Conservation (phyloP, 2,888 invertebrate genomes). For the Leptura quadrifasciata region DNA sequence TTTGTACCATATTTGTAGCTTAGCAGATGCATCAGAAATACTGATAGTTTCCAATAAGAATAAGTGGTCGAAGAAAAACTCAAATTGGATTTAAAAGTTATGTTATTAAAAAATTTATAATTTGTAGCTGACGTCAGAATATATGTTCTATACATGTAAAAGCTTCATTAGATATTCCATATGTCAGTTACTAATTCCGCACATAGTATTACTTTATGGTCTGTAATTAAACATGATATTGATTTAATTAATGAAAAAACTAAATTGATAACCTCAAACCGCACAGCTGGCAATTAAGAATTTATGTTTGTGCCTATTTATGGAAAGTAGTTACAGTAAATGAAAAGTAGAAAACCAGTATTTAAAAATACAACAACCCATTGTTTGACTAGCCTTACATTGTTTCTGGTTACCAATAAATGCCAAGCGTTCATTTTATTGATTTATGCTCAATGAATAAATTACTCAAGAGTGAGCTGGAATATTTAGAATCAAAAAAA, state of each 20-base stretch:
- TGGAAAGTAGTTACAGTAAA: constrained; percentile 37
- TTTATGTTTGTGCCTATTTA: constrained; percentile 36
- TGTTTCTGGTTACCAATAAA: constrained; percentile 51
- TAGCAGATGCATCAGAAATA: no score
- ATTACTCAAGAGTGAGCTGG: constrained; percentile 30
- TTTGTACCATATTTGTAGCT: no score
- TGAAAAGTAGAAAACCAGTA: constrained; percentile 41
- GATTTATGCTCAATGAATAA: constrained; percentile 46
- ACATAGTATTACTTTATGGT: not conserved
- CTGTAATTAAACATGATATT: constrained; percentile 27
- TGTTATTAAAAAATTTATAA: no score
- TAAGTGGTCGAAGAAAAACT: no score
- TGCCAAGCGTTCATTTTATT: constrained; percentile 48
- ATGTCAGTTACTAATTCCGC: not conserved
- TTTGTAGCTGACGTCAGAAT: no score
- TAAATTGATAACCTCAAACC: constrained; percentile 15
- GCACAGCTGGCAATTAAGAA: constrained; percentile 27
- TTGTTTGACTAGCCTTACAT: constrained; percentile 46
- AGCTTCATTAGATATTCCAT: not conserved
- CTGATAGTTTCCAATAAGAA: no score
- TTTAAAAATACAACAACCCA: constrained; percentile 43
- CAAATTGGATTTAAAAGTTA: no score
- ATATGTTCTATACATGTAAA: no score
- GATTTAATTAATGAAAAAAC: constrained; percentile 27
- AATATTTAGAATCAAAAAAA: constrained; percentile 31